phyloP scores from a whole-genome alignment of 2,888 invertebrate species.

The Scaeva pyrastri region DNA sequence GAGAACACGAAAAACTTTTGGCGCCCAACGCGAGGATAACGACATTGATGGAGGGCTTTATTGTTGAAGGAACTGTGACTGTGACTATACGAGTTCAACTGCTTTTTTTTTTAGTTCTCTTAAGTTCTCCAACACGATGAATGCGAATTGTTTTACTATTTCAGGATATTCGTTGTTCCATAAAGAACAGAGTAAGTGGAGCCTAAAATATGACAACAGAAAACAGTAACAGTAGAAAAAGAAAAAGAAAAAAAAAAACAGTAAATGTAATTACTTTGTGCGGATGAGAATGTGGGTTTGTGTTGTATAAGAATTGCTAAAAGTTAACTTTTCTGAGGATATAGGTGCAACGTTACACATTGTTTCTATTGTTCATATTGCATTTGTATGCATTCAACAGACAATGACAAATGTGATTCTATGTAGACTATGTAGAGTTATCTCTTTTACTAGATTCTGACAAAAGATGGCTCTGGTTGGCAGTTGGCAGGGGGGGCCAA shows the following conservation, averaged over 20 bases:
- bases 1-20: conserved; percentile 44
- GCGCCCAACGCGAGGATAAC: conserved; percentile 48
- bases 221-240: not conserved
- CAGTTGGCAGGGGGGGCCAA: not conserved
- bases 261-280: conserved; percentile 52
- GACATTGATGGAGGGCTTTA: conserved; percentile 63
- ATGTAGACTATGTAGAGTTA: conserved; percentile 4
- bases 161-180: conserved; percentile 10
- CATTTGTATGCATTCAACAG: conserved; percentile 17
- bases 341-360: not conserved
- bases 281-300: conserved; percentile 17
- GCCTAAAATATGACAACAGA: conserved; percentile 12
- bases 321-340: conserved; percentile 42
- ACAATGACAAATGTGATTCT: conserved; percentile 40
- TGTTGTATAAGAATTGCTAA: conserved; percentile 11
- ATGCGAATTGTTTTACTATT: conserved; percentile 51
- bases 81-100: conserved; percentile 45
- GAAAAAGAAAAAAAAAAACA: conserved; percentile 13
- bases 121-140: conserved; percentile 6
- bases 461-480: conserved; percentile 59
- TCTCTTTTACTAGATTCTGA: conserved; percentile 5
- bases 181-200: not conserved
- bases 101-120: not conserved
- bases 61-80: conserved; percentile 37
- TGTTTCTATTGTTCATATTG: conserved; percentile 47